A percentile compares a stretch with the other conserved stretches of the same genome.
Conservation (phyloP, 1,140 invertebrate species). For the Archivesica marissinica region DNA sequence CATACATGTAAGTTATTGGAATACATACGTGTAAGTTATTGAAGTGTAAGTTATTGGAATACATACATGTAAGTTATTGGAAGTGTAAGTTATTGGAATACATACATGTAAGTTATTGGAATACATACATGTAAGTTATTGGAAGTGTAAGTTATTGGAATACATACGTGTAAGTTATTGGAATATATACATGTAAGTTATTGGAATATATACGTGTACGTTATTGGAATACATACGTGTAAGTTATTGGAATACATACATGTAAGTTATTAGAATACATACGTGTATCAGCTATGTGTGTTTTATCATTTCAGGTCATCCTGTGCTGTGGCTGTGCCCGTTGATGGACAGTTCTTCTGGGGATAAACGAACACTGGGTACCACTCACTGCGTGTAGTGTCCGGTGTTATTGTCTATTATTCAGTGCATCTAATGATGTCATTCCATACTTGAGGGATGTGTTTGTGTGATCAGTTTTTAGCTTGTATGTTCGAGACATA, state of each 20-base stretch:
- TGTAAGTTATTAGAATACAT: not conserved
- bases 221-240: not conserved
- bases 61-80: no score
- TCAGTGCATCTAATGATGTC: not conserved
- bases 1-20: no score
- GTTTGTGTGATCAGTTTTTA: no score
- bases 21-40: no score
- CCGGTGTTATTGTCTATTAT: not conserved
- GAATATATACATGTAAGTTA: not conserved
- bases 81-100: no score
- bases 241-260: not conserved
- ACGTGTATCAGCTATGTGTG: not conserved
- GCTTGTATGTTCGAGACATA: no score
- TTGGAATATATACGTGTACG: not conserved
- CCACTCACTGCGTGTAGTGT: conserved; percentile 7
- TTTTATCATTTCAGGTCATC: conserved; percentile 52
- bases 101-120: no score
- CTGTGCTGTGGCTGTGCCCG: conserved; percentile 51
- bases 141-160: no score
- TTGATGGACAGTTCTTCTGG: conserved; percentile 9
- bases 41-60: no score
- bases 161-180: no score
- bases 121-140: no score
- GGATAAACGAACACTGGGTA: not conserved
- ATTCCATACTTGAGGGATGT: conserved; percentile 23